Percentiles rank a stretch among this genome's conserved stretches.
Evolutionary conservation across 2,888 invertebrate genomes (phyloP).

Genomic region (Gibbula magus): DNA sequence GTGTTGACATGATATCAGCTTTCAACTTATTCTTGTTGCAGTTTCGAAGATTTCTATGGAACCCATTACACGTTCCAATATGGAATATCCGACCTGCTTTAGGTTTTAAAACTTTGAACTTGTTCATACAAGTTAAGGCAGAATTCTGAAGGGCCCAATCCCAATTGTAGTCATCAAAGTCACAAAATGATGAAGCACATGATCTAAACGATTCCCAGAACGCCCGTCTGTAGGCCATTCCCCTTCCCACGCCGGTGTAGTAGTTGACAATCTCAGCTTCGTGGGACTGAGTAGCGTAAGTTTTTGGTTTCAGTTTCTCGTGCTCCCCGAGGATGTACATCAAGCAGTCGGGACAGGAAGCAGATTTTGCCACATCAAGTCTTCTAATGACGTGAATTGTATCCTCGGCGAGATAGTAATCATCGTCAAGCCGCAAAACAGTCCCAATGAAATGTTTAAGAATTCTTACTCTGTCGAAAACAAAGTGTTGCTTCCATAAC

Average conservation of each 20-base stretch:
- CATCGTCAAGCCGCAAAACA: constrained; percentile 26
- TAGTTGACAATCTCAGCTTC: not conserved
- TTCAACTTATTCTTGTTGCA: not conserved
- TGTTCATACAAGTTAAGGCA: not conserved
- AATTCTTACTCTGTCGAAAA: constrained; percentile 13
- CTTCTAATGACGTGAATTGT: not conserved
- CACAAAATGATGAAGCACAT: constrained; percentile 23
- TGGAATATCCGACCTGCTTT: constrained; percentile 19
- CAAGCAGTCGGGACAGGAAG: not conserved
- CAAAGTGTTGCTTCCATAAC: constrained; percentile 25
- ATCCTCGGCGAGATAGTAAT: constrained; percentile 25
- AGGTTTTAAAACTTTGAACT: constrained; percentile 17
- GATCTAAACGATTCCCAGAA: constrained; percentile 17
- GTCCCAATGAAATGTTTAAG: constrained; percentile 12
- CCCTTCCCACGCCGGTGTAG: constrained; percentile 9
- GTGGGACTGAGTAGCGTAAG: not conserved
- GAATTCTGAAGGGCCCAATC: constrained; percentile 23
- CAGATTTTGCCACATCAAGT: not conserved
- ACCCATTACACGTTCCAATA: constrained; percentile 23
- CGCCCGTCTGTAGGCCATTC: constrained; percentile 15
- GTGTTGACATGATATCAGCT: not conserved
- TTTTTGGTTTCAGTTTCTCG: not conserved
- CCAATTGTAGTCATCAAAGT: constrained; percentile 31
- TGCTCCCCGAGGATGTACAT: constrained; percentile 17
- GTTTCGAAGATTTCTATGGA: not conserved